Conservation (phyloP, 64 coral and sea anemone species). For the Astreopora myriophthalma region DNA sequence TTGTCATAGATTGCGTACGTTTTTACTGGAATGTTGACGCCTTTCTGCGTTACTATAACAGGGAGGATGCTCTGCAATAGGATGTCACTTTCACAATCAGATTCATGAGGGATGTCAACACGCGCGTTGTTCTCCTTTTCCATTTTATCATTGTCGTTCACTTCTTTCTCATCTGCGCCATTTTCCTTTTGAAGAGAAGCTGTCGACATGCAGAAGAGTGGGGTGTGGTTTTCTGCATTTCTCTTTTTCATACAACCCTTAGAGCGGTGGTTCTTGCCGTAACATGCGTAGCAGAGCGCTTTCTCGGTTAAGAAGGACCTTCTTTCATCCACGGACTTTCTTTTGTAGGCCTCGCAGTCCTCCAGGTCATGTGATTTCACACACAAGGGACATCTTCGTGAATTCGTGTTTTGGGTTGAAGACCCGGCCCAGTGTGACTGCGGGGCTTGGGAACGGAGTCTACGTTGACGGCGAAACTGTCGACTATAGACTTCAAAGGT, state of each 20-base stretch:
- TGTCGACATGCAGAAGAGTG: conserved; percentile 59
- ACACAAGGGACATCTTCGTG: conserved; percentile 1
- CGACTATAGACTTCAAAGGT: too few relatives aligned
- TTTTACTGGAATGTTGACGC: neutral
- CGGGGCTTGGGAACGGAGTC: neutral
- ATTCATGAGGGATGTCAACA: neutral
- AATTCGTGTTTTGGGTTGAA: neutral
- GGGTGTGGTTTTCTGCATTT: conserved; percentile 64
- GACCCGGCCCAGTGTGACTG: conserved; percentile 62
- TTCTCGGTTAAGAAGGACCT: conserved; percentile 50
- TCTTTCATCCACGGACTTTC: conserved; percentile 57
- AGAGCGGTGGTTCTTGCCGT: conserved; percentile 36
- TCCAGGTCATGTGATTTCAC: conserved; percentile 32
- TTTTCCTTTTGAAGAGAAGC: conserved; percentile 3
- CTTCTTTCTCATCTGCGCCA: neutral
- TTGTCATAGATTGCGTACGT: conserved; percentile 20
- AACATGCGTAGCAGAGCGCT: conserved; percentile 54
- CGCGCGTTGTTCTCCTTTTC: neutral
- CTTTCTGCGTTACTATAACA: neutral
- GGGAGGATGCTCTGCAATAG: conserved; percentile 5
- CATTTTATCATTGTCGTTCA: neutral
- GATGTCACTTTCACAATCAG: neutral
- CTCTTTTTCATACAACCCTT: conserved; percentile 36
- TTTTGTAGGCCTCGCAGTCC: conserved; percentile 47
- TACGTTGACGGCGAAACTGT: too few relatives aligned